Base-by-base conservation (phyloP, 2,888 invertebrate genomes). In the Leucophenga montana region DNA sequence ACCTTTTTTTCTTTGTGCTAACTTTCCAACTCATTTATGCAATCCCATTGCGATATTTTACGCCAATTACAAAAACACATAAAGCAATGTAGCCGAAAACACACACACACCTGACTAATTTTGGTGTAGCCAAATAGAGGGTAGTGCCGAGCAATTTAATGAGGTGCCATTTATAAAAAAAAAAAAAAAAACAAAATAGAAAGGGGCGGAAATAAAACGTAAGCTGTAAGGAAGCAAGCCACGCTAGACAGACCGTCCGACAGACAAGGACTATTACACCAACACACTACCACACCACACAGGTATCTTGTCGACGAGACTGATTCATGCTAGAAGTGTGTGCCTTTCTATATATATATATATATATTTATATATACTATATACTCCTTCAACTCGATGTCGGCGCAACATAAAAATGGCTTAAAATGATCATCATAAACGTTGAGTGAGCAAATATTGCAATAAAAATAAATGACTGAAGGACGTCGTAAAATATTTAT, bases 381-480 rank as follows among this genome's bases (percentile, higher is more conserved):
- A n/a, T n/a, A n/a, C n/a, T n/a, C n/a, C 27, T 27, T 27, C 11
- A 39, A 39, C 39, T 39, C 11, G 39, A 39, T 11, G 39, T 75
- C 76, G 69, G 54, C 75, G 61, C 65, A 50, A 78, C 87, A 88
- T 88, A 87, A 88, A 88, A 87, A 86, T 85, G 86, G 85, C 88
- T 86, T 87, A 85, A 88, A 88, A 87, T 87, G 87, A 88, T 88
- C 87, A 88, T 87, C 87, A 86, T 88, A 88, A 88, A 87, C 84
- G 86, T 86, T 86, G 88, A 88, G 86, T 87, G 87, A 85, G 88
- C 88, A 87, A 87, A 88, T 86, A 85, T 85, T 87, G 86, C 86
- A 86, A 88, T 88, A 87, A 88, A 88, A 88, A 84, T 86, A 85
- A 85, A 86, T 85, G 83, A 86, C 82, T 83, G 84, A 84, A 84